Evolutionary conservation across 1,140 invertebrate species (phyloP), one percentile per base, ranked within the genome.

Genomic region (Monochamus saltuarius): DNA sequence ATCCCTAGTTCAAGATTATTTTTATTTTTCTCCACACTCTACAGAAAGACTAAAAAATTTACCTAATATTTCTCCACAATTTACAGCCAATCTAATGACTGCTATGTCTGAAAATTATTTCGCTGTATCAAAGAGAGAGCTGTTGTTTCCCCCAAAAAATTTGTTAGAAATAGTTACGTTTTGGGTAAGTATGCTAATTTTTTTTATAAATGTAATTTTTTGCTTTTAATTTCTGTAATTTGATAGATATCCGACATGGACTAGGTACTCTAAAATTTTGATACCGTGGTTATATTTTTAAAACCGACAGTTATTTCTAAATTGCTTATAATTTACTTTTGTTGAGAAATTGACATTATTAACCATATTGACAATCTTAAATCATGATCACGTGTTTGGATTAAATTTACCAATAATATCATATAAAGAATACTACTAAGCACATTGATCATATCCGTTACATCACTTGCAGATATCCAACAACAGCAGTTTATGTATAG

Each of bases 51-150:
- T 92, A 3, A 84, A 86, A 68, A 80, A 83, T 46, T 72, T 93
- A 39, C 88, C 89, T 1, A 79, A 79, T 62, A 81, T 86, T 8
- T 87, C 88, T 1, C 87, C 89, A 8, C 86, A 89, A 67, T 91
- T 93, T 78, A 87, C 89, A 1, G 86, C 89, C 0, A 91, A 91
- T 75, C 87, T 92, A 65, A 82, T 92, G 53, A 89, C 90, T 8
- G 87, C 89, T 0, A 83, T 91, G 36, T 85, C 89, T n/a, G 89
- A 92, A 70, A 81, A 91, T 45, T 91, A 91, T 68, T 75, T 79
- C n/a, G 75, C 73, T 37, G 75, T 79, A 4, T 69, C 71, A 35
- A 75, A 75, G 13, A 77, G 79, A 51, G 75, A 73, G 22, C 66
- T 66, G 0, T 78, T 74, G 42, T 77, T 83, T 43, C 84, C 86